Conservation (phyloP, 1,140 invertebrate species). For the Macrosteles quadrilineatus region DNA sequence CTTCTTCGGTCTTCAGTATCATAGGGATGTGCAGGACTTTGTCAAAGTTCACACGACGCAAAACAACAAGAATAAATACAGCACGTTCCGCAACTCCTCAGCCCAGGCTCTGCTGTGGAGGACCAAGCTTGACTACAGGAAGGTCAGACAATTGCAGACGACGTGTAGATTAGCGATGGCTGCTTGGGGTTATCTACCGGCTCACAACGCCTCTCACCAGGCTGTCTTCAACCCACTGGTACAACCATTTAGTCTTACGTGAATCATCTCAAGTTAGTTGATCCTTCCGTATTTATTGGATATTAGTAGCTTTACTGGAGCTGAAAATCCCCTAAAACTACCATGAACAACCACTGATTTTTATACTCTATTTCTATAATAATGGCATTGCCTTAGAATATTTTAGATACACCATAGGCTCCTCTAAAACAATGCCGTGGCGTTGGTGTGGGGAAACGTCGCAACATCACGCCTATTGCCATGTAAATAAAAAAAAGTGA, state of each 20-base stretch:
- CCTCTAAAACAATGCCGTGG: no score
- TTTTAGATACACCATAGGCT: no score
- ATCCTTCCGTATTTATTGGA: no score
- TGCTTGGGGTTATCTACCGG: conserved; percentile 71
- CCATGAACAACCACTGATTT: no score
- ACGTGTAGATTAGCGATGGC: conserved; percentile 71
- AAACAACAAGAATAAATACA: conserved; percentile 23
- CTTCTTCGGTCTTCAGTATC: conserved; percentile 47
- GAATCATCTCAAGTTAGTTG: no score
- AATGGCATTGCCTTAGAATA: no score
- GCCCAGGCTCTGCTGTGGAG: background rate
- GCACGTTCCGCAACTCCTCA: conserved; percentile 3
- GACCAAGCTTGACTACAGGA: background rate
- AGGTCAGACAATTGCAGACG: conserved; percentile 55
- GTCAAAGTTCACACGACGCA: conserved; percentile 45
- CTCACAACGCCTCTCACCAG: conserved; percentile 54
- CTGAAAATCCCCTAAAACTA: no score
- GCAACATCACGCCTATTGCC: no score
- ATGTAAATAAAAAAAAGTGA: no score
- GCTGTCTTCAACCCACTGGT: conserved; percentile 57
- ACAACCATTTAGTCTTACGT: background rate
- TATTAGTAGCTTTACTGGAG: no score
- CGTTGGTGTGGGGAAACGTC: no score
- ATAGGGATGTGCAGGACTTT: conserved; percentile 43
- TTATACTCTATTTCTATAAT: no score